phyloP scores from a whole-genome alignment of 2,797 vertebrate species.

The Platalea minor region DNA sequence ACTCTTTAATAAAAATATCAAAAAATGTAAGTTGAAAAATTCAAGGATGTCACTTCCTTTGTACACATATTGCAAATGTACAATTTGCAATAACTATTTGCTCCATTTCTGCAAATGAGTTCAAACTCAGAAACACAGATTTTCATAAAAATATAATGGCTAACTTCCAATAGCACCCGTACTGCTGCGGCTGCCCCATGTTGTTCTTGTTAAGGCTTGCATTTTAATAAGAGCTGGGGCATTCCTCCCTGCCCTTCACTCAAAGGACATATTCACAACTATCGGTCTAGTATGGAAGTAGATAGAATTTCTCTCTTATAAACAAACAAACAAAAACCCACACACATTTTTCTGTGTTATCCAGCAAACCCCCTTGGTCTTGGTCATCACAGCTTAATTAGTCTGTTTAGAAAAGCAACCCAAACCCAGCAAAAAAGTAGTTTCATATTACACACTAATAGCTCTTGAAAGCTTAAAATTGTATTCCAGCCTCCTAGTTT shows the following conservation, averaged over 20 bases:
- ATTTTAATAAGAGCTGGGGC: neutral
- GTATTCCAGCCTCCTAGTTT: neutral
- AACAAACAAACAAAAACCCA: neutral
- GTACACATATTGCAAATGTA: neutral
- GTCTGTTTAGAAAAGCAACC: neutral
- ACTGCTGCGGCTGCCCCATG: fast-evolving
- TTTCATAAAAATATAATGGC: neutral
- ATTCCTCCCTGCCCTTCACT: neutral
- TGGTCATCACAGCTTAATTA: neutral
- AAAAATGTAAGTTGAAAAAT: neutral
- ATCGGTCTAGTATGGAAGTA: neutral
- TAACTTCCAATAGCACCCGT: neutral
- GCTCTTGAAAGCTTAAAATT: neutral
- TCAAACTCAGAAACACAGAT: neutral
- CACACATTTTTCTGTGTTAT: neutral
- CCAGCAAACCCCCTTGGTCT: neutral
- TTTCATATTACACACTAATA: neutral
- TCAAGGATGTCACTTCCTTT: neutral
- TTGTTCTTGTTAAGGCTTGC: neutral
- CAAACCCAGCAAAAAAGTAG: neutral
- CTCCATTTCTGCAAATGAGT: neutral
- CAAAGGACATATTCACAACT: neutral
- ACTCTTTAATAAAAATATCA: neutral
- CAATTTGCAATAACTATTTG: neutral
- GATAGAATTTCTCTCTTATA: neutral